Evolutionary conservation across 1,140 invertebrate genomes (phyloP).

Genomic region (Scaptomyza montana): DNA sequence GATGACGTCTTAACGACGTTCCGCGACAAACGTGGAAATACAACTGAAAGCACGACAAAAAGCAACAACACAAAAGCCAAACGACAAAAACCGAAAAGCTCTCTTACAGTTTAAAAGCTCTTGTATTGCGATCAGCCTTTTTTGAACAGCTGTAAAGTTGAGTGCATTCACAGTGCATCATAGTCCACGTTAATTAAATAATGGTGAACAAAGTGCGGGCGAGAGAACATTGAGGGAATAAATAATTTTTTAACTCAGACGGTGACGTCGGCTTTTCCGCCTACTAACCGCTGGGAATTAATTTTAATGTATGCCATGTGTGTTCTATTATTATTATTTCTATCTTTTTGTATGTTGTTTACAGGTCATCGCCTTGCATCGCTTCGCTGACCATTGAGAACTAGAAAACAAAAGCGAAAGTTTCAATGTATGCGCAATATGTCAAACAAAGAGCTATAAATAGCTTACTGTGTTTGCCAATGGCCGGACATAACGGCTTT

Average conservation of each 20-base stretch:
- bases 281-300: constrained; percentile 49
- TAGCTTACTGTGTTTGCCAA: constrained; percentile 46
- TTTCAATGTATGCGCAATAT: constrained; percentile 58
- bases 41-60: constrained; percentile 55
- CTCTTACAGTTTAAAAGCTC: constrained; percentile 33
- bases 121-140: constrained; percentile 23
- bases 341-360: constrained; percentile 23
- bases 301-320: constrained; percentile 33
- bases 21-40: constrained; percentile 60
- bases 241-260: background rate
- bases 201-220: background rate
- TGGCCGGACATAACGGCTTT: constrained; percentile 9
- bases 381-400: constrained; percentile 46
- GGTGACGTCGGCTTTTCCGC: background rate
- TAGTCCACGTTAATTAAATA: constrained; percentile 17
- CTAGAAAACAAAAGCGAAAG: constrained; percentile 49
- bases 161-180: constrained; percentile 7
- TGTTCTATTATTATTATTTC: constrained; percentile 4
- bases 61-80: constrained; percentile 20
- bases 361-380: constrained; percentile 67
- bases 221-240: background rate
- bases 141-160: constrained; percentile 19
- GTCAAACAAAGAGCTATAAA: constrained; percentile 68
- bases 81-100: constrained; percentile 40
- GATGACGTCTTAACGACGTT: constrained; percentile 57